These are phyloP conservation scores for Umimayanthus kanabou DNA, from an alignment of 92 coral and sea anemone genomes.

Conservation along the genomic window DNA sequence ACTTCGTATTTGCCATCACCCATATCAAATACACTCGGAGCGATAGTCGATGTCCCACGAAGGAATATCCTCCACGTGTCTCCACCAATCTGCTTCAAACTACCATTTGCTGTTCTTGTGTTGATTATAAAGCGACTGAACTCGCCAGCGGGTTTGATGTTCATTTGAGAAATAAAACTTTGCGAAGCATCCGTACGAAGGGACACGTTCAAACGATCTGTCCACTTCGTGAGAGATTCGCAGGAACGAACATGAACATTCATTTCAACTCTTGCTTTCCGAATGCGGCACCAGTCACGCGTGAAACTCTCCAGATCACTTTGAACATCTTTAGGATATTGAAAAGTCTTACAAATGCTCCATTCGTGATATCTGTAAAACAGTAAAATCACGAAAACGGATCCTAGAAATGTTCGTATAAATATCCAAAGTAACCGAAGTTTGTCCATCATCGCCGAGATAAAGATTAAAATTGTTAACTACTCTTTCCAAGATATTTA, in stretches of 20 bases:
- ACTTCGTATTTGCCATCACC: constrained; percentile 88
- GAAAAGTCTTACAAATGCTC: background rate
- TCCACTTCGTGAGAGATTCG: constrained; percentile 65
- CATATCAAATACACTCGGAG: constrained; percentile 86
- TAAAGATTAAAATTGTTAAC: background rate
- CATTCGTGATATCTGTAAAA: constrained; percentile 12
- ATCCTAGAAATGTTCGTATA: background rate
- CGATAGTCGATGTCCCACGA: constrained; percentile 78
- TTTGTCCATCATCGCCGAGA: background rate
- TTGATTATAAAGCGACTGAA: constrained; percentile 92
- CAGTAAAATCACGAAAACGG: constrained; percentile 5
- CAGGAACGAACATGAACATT: constrained; percentile 63
- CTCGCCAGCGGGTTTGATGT: constrained; percentile 86
- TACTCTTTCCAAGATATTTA: background rate
- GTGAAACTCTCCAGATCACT: constrained; percentile 63
- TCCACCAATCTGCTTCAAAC: constrained; percentile 78
- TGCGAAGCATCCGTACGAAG: constrained; percentile 73
- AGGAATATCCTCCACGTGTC: constrained; percentile 91
- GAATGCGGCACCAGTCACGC: constrained; percentile 88
- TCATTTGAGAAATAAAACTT: constrained; percentile 68
- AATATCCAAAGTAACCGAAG: background rate
- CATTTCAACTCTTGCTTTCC: constrained; percentile 66
- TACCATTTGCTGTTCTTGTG: constrained; percentile 69
- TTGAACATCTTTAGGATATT: constrained; percentile 8
- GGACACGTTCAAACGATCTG: constrained; percentile 21